Evolutionary conservation across 2,113 vertebrate species (phyloP).

Genomic region (Nettapus auritus): DNA sequence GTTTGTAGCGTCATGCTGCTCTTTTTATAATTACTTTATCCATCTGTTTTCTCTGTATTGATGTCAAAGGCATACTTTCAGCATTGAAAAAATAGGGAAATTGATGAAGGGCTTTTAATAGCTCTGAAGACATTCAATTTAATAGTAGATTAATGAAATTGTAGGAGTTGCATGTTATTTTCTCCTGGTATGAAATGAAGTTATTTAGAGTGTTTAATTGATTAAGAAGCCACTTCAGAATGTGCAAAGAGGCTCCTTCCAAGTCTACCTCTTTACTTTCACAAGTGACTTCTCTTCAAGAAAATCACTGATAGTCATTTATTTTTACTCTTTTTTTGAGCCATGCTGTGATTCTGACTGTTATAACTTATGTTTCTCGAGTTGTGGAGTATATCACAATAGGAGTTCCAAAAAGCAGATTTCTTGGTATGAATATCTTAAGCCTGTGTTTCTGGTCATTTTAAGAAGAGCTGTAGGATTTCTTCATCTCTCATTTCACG

Average conservation of each 20-base stretch:
- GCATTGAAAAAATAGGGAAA: not conserved
- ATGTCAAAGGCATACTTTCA: slow-evolving; percentile 38
- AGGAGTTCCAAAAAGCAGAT: not conserved
- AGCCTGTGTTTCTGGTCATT: not conserved
- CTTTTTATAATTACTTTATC: slow-evolving; percentile 6
- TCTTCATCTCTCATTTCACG: not conserved
- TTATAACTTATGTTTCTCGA: not conserved
- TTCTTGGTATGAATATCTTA: not conserved
- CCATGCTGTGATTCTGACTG: not conserved
- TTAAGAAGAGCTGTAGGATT: not conserved
- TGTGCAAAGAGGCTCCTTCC: not conserved
- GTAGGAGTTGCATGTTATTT: not conserved
- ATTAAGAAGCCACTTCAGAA: slow-evolving; percentile 41
- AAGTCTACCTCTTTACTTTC: not conserved
- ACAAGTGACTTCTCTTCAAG: not conserved
- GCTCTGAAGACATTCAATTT: not conserved
- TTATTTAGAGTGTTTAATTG: slow-evolving; percentile 32
- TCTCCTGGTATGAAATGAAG: not conserved
- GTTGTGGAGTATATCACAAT: not conserved
- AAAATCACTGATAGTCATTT: not conserved
- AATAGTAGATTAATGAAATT: slow-evolving; percentile 14
- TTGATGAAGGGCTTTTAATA: slow-evolving; percentile 37
- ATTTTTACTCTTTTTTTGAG: not conserved
- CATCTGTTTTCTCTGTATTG: slow-evolving; percentile 24
- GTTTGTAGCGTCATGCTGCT: not conserved